Evolutionary conservation across 2,888 invertebrate genomes (phyloP).

Genomic region (Bedellia somnulentella): DNA sequence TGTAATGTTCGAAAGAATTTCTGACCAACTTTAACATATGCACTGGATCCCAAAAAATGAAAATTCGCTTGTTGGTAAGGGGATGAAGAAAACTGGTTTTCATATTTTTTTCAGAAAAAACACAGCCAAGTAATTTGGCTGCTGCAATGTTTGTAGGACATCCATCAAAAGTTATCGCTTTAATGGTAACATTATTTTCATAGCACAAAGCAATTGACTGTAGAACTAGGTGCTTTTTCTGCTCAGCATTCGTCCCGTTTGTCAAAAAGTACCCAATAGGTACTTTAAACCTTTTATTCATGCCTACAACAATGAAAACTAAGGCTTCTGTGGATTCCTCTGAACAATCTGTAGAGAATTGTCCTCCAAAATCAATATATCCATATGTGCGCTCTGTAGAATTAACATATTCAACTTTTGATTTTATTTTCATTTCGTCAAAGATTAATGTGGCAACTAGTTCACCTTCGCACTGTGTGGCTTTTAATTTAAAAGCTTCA

Average conservation of each 20-base stretch:
- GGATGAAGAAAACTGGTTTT: conserved; percentile 7
- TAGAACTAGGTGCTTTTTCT: too few relatives aligned
- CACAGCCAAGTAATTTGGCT: conserved; percentile 6
- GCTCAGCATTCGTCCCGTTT: too few relatives aligned
- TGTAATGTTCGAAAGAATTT: conserved; percentile 8
- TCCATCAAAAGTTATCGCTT: conserved; percentile 8
- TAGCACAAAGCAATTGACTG: too few relatives aligned
- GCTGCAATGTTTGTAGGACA: conserved; percentile 9
- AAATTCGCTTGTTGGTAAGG: not conserved
- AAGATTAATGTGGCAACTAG: too few relatives aligned
- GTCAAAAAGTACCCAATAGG: conserved; percentile 11
- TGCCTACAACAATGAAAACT: conserved; percentile 9
- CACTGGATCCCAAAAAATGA: conserved; percentile 8
- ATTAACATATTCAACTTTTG: conserved; percentile 9
- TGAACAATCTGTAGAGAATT: conserved; percentile 4
- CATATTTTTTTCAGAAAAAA: conserved; percentile 11
- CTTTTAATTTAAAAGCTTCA: too few relatives aligned
- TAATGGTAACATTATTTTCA: conserved; percentile 3
- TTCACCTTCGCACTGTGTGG: too few relatives aligned
- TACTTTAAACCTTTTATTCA: conserved; percentile 10
- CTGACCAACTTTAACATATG: conserved; percentile 11
- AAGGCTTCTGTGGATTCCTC: conserved; percentile 7
- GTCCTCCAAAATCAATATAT: too few relatives aligned
- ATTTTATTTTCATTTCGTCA: conserved; percentile 1
- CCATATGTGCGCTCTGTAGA: conserved; percentile 10